phyloP scores from a whole-genome alignment of 2,797 vertebrate species.

The Enteromius afrohamiltoni region DNA sequence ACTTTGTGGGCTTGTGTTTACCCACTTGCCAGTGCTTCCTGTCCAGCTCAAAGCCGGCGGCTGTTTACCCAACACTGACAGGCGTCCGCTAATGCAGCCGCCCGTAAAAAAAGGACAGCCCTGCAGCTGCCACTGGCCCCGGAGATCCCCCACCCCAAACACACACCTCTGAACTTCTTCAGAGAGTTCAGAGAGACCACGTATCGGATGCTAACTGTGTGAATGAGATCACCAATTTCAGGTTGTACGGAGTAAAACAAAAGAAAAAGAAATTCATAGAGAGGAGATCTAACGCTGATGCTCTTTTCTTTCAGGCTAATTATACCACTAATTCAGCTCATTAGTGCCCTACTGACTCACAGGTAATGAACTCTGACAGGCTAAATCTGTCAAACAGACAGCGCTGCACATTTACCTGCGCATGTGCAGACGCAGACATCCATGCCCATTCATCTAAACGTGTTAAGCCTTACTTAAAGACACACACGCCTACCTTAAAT shows the following conservation, averaged over 20 bases:
- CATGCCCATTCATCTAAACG: constrained; percentile 31
- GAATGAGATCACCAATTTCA: constrained; percentile 29
- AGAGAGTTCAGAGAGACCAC: not conserved
- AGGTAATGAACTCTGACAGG: constrained; percentile 73
- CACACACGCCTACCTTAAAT: not conserved
- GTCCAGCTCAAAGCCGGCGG: constrained; percentile 63
- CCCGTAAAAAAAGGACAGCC: constrained; percentile 62
- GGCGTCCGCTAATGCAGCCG: constrained; percentile 44
- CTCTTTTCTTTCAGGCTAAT: constrained; percentile 79
- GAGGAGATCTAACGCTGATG: constrained; percentile 59
- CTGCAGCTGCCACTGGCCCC: constrained; percentile 60
- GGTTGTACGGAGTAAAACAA: constrained; percentile 3
- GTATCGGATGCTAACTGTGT: not conserved
- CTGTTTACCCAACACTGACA: constrained; percentile 64
- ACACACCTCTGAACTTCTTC: constrained; percentile 30
- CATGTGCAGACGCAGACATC: constrained; percentile 27
- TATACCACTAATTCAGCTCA: constrained; percentile 81
- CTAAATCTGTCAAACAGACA: constrained; percentile 71
- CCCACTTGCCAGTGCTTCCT: constrained; percentile 69
- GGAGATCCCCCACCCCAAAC: constrained; percentile 5
- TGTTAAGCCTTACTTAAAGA: not conserved
- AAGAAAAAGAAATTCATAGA: constrained; percentile 16
- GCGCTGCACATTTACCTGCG: constrained; percentile 53
- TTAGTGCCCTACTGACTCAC: constrained; percentile 69
- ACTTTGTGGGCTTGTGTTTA: constrained; percentile 71